Base-by-base conservation (phyloP, 2,888 invertebrate genomes). In the Dioctria rufipes region DNA sequence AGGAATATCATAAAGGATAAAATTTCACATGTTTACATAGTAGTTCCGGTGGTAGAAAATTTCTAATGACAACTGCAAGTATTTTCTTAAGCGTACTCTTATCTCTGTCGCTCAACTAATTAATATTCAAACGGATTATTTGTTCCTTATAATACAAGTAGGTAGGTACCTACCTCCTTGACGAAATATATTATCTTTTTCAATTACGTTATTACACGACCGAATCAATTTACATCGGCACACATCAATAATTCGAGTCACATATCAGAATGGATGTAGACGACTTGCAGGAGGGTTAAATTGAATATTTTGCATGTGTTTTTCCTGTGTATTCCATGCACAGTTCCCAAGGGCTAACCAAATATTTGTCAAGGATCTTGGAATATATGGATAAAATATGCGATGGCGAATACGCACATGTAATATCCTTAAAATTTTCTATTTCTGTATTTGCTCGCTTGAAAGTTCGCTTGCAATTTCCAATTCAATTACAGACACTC, bases 371-470 rank as follows among this genome's bases (percentile, higher is more conserved):
- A 58, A 63, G 25, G 25, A 25, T 25, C 25, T 25, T 25, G 25
- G 25, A 43, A 63, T 63, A 49, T 77, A 63, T 77, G 77, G 63
- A 77, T 77, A 77, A 77, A 77, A 77, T 77, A 77, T 63, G 63
- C 43, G 25, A 25, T n/a, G 58, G 13, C 51, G 63, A 46, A 46
- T 63, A 77, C 77, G 77, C 77, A 77, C 77, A 77, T 77, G 77
- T 77, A 77, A 77, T 77, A 63, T 77, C 61, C 77, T 77, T 77
- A 77, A 77, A 77, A 77, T 11, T 63, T 46, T 77, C 77, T 39
- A 25, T 25, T 63, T 4, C 37, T 63, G 13, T 77, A 46, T 77
- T 77, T 77, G 63, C 63, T 63, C 46, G 63, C 63, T 43, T 63
- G n/a, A 39, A 51, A 51, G 51, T 39, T 51, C 42, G 58, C 25